Evolutionary conservation across 1,140 invertebrate genomes (phyloP), one percentile per base, ranked within the genome.

Genomic region (Cyphomyrmex costatus): DNA sequence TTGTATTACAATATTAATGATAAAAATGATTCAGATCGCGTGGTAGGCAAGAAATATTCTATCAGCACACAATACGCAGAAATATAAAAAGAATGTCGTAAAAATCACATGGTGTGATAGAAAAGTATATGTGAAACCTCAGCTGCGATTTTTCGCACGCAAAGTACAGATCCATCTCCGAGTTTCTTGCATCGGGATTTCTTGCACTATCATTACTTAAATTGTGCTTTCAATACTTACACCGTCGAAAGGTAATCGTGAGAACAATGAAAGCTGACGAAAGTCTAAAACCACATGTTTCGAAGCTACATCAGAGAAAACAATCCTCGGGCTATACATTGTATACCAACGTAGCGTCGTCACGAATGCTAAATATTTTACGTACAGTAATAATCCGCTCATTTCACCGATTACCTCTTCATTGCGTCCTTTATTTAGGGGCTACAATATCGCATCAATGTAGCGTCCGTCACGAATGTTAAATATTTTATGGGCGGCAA

Each of bases 321-420:
- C 2, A n/a, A 77, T 61, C 21, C 10, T 10, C 21, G 24, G 3
- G 12, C 19, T 36, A 19, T 76, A 51, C 70, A 30, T 51, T 8
- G 19, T 24, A 12, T 16, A 6, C n/a, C 42, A 49, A 65, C 19
- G 6, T 65, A 65, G 0, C 60, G 30, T 65, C 12, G 3, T 79
- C 19, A 49, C 42, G 27, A 51, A 33, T 30, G 14, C 2, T 79
- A 30, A 66, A 79, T 66, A 66, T 51, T 66, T 79, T 6, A 79
- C 7, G n/a, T 66, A 27, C 2, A 6, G 1, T 12, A 49, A 33
- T 51, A 79, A 51, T 33, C 5, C 24, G 14, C 36, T 21, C 24
- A 63, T 49, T 79, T 0, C 24, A 24, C 14, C n/a, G 8, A 79
- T 51, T 65, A 27, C 6, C 6, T 12, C 42, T 30, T 49, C 3